phyloP scores from a whole-genome alignment of 2,797 vertebrate species.

The Merluccius polli region DNA sequence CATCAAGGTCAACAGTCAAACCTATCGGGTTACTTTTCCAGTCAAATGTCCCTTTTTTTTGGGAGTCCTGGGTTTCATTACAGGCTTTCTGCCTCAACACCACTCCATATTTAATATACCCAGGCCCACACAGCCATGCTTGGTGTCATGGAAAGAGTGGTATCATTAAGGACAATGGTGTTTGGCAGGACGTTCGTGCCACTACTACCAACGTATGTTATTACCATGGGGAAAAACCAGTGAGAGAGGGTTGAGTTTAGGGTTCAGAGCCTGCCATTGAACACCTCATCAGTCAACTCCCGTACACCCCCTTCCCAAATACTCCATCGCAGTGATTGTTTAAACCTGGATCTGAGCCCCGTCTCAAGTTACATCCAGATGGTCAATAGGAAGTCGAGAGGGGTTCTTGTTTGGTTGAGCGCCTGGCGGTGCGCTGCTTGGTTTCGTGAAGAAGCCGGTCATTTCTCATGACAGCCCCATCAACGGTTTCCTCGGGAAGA shows the following conservation, averaged over 20 bases:
- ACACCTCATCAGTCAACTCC: conserved; percentile 73
- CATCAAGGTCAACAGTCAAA: conserved; percentile 45
- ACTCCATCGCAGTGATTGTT: conserved; percentile 58
- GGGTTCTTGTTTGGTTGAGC: conserved; percentile 39
- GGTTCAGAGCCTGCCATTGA: conserved; percentile 57
- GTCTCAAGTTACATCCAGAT: conserved; percentile 65
- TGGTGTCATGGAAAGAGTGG: conserved; percentile 57
- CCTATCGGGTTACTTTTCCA: conserved; percentile 62
- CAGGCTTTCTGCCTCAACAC: conserved; percentile 3
- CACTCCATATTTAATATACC: conserved; percentile 5
- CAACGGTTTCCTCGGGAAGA: conserved; percentile 23
- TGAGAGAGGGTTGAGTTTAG: conserved; percentile 46
- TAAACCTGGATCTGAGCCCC: conserved; percentile 56
- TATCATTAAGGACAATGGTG: conserved; percentile 49
- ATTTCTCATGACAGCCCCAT: conserved; percentile 41
- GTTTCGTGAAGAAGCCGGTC: conserved; percentile 29
- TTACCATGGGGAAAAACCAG: conserved; percentile 49
- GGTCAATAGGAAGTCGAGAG: conserved; percentile 49
- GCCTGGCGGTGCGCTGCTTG: conserved; percentile 31
- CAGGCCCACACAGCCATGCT: conserved; percentile 25
- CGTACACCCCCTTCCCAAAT: conserved; percentile 9
- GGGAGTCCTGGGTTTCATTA: conserved; percentile 57
- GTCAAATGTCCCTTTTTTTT: conserved; percentile 65
- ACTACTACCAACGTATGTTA: conserved; percentile 51
- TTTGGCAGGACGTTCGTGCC: conserved; percentile 51